phyloP scores from a whole-genome alignment of 2,888 invertebrate species.

The Rhyacophila evoluta region DNA sequence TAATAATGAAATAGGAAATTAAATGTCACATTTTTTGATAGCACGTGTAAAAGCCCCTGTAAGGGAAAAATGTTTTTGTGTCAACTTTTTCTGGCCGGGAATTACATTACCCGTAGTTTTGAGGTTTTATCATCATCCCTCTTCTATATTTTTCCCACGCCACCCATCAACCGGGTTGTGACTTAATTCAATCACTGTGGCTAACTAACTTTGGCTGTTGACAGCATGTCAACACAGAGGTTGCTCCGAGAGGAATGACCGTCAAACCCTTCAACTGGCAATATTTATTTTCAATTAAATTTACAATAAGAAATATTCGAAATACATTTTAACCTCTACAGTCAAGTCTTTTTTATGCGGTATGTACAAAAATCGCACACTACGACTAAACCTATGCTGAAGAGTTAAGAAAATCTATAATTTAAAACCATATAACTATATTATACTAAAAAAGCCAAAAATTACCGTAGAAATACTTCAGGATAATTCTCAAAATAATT shows the following conservation, averaged over 20 bases:
- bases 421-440: no score
- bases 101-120: conserved; percentile 20
- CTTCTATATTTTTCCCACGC: conserved; percentile 8
- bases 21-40: no score
- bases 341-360: no score
- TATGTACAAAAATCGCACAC: no score
- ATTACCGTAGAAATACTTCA: no score
- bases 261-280: not conserved
- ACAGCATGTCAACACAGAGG: conserved; percentile 32
- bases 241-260: conserved; percentile 33
- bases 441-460: no score
- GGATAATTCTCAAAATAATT: no score
- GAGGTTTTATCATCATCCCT: not conserved
- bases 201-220: conserved; percentile 39
- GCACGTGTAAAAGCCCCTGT: not conserved
- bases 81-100: not conserved
- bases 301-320: no score
- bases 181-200: conserved; percentile 32
- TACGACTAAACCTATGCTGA: no score
- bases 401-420: no score
- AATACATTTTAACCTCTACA: no score
- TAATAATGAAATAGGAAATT: no score
- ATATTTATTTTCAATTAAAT: not conserved
- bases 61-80: not conserved
- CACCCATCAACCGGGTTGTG: not conserved